Base-by-base conservation (phyloP, 1,140 invertebrate species). In the Ostrea denselamellosa region DNA sequence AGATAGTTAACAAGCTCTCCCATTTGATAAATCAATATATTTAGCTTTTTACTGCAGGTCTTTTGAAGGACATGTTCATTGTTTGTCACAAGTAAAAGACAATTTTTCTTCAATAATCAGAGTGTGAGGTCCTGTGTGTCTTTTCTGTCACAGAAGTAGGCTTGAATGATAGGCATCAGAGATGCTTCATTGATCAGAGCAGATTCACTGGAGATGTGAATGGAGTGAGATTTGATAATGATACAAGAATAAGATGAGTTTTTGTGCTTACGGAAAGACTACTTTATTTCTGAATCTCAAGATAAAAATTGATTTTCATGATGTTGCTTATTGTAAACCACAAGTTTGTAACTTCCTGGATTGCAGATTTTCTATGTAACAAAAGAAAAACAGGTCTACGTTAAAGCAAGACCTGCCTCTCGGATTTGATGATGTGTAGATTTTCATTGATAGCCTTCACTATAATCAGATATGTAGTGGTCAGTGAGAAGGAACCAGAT, bases 241-340 rank as follows among this genome's bases (percentile, higher is more conserved):
- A 10, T 8, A 28, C 25, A 12, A 34, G 28, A 77, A 44, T 71
- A 77, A 77, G 25, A 0, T 77, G 17, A 12, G 8, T 56, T 62
- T 62, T 28, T 34, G 68, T 28, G 68, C 68, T 14, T 12, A 28
- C 12, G 68, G 68, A 77, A 77, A 12, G 28, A 4, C 9, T 34
- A 77, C 28, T 77, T 77, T 77, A 77, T 71, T 8, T 71, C 22
- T 25, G 22, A 71, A 71, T 25, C 65, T 71, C 10, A 10, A 28
- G 65, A 71, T 25, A 34, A 77, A 77, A 9, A 77, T 77, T 77
- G 68, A 77, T 77, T 34, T 44, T 77, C 25, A 12, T 77, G 25
- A 28, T 25, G 34, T 44, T 44, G 34, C 34, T 44, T 44, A 28
- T 34, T 62, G 56, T 77, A 25, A 77, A 77, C 25, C 68, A 77